Percentiles rank a stretch among this genome's conserved stretches.
phyloP scores from a whole-genome alignment of 2,888 invertebrate genomes.

The Eupithecia insigniata region DNA sequence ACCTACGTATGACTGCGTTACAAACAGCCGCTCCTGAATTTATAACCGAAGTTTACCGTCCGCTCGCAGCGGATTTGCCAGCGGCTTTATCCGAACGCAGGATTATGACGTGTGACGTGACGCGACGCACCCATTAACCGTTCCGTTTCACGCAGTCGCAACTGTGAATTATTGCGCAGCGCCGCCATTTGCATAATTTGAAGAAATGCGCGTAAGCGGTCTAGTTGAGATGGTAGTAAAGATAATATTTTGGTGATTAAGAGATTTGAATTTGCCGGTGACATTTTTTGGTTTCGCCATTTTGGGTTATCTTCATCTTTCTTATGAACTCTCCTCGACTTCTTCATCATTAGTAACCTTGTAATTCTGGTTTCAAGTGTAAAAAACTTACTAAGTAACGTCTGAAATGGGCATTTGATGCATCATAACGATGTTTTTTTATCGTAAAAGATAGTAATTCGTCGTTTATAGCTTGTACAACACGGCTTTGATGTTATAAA shows the following conservation, averaged over 20 bases:
- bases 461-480: conserved; percentile 71
- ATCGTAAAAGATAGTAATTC: conserved; percentile 63
- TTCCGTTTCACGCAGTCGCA: conserved; percentile 57
- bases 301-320: conserved; percentile 63
- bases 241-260: conserved; percentile 72
- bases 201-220: conserved; percentile 74
- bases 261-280: conserved; percentile 75
- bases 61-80: conserved; percentile 60
- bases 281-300: conserved; percentile 69
- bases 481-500: conserved; percentile 67
- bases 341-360: conserved; percentile 49
- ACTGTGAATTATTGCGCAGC: conserved; percentile 74
- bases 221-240: conserved; percentile 73
- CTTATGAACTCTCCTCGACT: conserved; percentile 47
- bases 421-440: conserved; percentile 66
- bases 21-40: conserved; percentile 71
- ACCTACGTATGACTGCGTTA: conserved; percentile 75
- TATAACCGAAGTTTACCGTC: conserved; percentile 72
- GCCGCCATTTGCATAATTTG: conserved; percentile 76
- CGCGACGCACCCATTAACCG: conserved; percentile 53
- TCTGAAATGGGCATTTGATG: conserved; percentile 58
- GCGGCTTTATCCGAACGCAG: conserved; percentile 64
- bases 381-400: conserved; percentile 48
- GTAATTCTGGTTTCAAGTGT: conserved; percentile 57
- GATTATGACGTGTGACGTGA: conserved; percentile 68